phyloP scores from a whole-genome alignment of 2,113 vertebrate species.

The Eurystomus gularis region DNA sequence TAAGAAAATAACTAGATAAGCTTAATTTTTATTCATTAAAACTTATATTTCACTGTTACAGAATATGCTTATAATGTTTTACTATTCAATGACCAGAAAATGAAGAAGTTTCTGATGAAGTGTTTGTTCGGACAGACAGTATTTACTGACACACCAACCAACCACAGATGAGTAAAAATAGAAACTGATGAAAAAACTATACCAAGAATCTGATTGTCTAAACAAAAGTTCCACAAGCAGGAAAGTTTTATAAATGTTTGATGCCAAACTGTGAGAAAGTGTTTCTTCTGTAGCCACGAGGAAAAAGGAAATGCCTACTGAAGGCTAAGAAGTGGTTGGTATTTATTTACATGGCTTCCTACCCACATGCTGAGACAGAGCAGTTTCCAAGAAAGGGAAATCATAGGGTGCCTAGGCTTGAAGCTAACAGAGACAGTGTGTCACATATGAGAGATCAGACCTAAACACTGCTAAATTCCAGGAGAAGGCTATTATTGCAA shows the following conservation, averaged over 20 bases:
- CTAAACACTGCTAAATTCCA: background rate
- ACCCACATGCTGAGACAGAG: conserved; percentile 34
- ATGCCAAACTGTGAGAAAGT: conserved; percentile 58
- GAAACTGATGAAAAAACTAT: background rate
- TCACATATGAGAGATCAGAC: background rate
- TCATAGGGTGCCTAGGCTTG: background rate
- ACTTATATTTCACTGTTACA: background rate
- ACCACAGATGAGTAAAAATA: conserved; percentile 1
- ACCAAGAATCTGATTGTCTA: conserved; percentile 26
- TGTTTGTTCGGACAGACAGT: background rate
- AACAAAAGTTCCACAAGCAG: conserved; percentile 36
- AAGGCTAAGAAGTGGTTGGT: conserved; percentile 58
- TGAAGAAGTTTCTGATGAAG: background rate
- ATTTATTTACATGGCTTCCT: conserved; percentile 60
- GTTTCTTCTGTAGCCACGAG: conserved; percentile 55
- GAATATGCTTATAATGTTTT: background rate
- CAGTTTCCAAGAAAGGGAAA: conserved; percentile 48
- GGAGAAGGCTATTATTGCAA: background rate
- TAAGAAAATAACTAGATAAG: background rate
- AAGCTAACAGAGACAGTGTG: background rate
- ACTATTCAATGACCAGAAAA: background rate
- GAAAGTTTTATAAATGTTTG: conserved; percentile 25
- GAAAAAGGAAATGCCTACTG: conserved; percentile 61
- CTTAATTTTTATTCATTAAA: background rate
- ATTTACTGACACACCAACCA: conserved; percentile 12